A percentile compares a stretch with the other conserved stretches of the same genome.
Evolutionary conservation across 2,888 invertebrate genomes (phyloP).

Genomic region (Leptogaster cylindrica): DNA sequence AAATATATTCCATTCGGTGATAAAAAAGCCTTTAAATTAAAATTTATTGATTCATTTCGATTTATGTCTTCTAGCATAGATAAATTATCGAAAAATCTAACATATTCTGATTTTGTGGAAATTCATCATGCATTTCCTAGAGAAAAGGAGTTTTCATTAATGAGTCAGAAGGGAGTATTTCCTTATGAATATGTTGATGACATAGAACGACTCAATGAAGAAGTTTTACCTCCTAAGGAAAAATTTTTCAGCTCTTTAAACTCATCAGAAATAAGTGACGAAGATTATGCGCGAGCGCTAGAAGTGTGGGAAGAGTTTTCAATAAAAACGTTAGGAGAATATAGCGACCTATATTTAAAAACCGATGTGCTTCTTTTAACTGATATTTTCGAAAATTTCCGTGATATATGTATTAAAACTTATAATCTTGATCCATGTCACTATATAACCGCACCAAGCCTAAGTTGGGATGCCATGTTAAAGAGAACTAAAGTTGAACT

Average conservation of each 20-base stretch:
- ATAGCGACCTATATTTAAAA: no score
- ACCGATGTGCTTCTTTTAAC: constrained; percentile 55
- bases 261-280: not conserved
- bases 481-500: constrained; percentile 47
- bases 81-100: constrained; percentile 9
- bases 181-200: constrained; percentile 4
- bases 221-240: not conserved
- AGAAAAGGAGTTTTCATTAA: not conserved
- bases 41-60: constrained; percentile 31
- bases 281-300: constrained; percentile 12
- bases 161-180: constrained; percentile 2
- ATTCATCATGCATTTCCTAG: not conserved
- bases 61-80: constrained; percentile 15
- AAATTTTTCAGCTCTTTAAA: not conserved
- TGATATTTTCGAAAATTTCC: constrained; percentile 50
- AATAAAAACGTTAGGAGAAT: not conserved
- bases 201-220: not conserved
- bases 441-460: constrained; percentile 52
- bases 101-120: not conserved
- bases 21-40: constrained; percentile 11
- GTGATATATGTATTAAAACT: not conserved
- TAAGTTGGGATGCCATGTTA: constrained; percentile 52
- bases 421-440: constrained; percentile 51
- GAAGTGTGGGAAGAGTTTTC: constrained; percentile 55
- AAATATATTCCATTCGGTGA: constrained; percentile 1